Conservation (phyloP, 2,113 vertebrate genomes). For the Stigmatopora argus region DNA sequence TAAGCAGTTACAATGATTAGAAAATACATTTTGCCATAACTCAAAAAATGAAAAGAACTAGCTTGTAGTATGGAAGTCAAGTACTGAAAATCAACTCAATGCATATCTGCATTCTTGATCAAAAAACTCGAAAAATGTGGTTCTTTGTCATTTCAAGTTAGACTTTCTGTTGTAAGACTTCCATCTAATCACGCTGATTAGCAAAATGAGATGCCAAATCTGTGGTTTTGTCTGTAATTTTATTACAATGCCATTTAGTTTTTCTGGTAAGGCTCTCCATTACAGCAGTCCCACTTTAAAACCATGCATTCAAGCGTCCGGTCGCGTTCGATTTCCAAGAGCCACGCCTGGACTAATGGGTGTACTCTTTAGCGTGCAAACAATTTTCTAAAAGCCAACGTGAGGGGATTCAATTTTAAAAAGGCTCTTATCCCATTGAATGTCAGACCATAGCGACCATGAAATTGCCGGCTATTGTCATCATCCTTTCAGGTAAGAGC, state of each 20-base stretch:
- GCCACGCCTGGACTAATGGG: constrained; percentile 3
- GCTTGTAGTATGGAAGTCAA: too few species aligned
- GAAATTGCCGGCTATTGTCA: constrained; percentile 19
- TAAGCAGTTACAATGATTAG: too few species aligned
- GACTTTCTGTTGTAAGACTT: not conserved
- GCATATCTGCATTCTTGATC: not conserved
- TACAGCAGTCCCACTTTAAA: constrained; percentile 7
- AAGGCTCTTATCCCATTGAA: not conserved
- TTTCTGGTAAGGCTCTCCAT: too few species aligned
- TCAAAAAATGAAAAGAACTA: too few species aligned
- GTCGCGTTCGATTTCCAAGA: constrained; percentile 1
- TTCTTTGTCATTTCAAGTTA: not conserved
- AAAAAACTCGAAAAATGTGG: not conserved
- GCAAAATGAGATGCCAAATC: not conserved
- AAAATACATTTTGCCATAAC: too few species aligned
- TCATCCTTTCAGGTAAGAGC: constrained; percentile 52
- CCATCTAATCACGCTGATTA: not conserved
- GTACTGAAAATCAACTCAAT: not conserved
- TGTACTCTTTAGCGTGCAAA: not conserved
- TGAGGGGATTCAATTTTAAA: constrained; percentile 26
- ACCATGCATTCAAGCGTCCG: constrained; percentile 4
- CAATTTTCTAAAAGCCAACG: constrained; percentile 6
- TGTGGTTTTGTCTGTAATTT: constrained; percentile 22
- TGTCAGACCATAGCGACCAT: not conserved
- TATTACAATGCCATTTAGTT: constrained; percentile 7